Conservation (phyloP, 1,140 invertebrate genomes). For the Plectus sambesii region DNA sequence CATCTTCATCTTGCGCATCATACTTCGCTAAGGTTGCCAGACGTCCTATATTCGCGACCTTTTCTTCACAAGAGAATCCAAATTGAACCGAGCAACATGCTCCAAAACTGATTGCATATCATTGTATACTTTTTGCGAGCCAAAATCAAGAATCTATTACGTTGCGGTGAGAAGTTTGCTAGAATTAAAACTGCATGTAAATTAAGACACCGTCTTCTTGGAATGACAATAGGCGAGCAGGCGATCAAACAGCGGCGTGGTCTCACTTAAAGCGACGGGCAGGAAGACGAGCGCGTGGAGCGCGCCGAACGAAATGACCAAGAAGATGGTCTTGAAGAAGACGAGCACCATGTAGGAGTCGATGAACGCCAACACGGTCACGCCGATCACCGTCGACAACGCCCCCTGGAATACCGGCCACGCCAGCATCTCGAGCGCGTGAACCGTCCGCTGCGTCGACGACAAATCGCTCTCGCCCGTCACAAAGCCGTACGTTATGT, state of each 20-base stretch:
- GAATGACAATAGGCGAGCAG: too few relatives aligned
- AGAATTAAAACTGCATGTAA: too few relatives aligned
- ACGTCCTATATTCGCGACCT: too few relatives aligned
- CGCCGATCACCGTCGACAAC: constrained; percentile 77
- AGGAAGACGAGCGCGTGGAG: constrained; percentile 47
- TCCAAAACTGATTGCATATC: too few relatives aligned
- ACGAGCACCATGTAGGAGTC: constrained; percentile 62
- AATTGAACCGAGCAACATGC: too few relatives aligned
- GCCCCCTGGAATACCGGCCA: constrained; percentile 57
- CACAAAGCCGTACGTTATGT: constrained; percentile 93
- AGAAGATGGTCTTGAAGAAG: constrained; percentile 50
- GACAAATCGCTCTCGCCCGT: constrained; percentile 49
- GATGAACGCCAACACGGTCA: constrained; percentile 71
- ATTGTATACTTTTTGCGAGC: too few relatives aligned
- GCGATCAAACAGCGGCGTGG: constrained; percentile 33
- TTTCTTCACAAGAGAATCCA: too few relatives aligned
- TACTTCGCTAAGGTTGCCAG: too few relatives aligned
- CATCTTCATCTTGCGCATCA: too few relatives aligned
- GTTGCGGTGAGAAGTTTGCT: too few relatives aligned
- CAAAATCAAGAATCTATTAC: too few relatives aligned
- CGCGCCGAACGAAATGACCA: constrained; percentile 47
- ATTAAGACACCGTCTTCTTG: too few relatives aligned
- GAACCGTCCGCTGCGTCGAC: constrained; percentile 40
- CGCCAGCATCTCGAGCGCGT: constrained; percentile 46
- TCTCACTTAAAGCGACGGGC: constrained; percentile 47